These are phyloP conservation scores for Coleophora flavipennella DNA, from an alignment of 2,888 invertebrate genomes.

Conservation along the genomic window DNA sequence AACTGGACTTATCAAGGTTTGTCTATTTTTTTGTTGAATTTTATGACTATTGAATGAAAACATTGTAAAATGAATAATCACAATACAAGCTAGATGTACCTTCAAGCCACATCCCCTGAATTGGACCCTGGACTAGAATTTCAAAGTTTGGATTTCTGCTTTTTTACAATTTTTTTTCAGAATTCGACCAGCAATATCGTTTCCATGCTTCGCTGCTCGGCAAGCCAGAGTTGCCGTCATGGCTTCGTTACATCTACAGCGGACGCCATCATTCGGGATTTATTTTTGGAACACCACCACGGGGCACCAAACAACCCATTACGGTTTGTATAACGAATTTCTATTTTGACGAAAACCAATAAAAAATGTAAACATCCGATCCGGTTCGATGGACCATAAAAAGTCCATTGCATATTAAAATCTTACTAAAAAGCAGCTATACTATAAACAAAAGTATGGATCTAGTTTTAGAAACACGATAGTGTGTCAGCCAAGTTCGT, in stretches of 20 bases:
- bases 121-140: slow-evolving; percentile 1
- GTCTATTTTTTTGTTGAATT: slow-evolving; percentile 4
- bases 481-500: too few species aligned
- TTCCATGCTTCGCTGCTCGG: slow-evolving; percentile 83
- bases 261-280: slow-evolving; percentile 84
- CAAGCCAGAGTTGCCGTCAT: slow-evolving; percentile 87
- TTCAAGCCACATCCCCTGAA: neutral
- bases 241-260: slow-evolving; percentile 90
- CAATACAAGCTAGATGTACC: neutral
- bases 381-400: slow-evolving; percentile 1
- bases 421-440: too few species aligned
- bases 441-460: too few species aligned
- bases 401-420: too few species aligned
- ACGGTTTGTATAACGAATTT: slow-evolving; percentile 43
- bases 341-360: too few species aligned
- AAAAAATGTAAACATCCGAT: too few species aligned
- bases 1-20: slow-evolving; percentile 84
- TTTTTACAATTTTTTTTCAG: slow-evolving; percentile 33
- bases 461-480: too few species aligned
- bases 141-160: neutral
- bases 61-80: neutral
- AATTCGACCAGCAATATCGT: slow-evolving; percentile 74
- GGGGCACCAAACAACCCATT: slow-evolving; percentile 48
- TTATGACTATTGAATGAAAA: neutral
- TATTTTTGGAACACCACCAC: slow-evolving; percentile 88